These are phyloP conservation scores for Oscheius sp. DNA, from an alignment of 1,140 invertebrate species.

Conservation along the genomic window DNA sequence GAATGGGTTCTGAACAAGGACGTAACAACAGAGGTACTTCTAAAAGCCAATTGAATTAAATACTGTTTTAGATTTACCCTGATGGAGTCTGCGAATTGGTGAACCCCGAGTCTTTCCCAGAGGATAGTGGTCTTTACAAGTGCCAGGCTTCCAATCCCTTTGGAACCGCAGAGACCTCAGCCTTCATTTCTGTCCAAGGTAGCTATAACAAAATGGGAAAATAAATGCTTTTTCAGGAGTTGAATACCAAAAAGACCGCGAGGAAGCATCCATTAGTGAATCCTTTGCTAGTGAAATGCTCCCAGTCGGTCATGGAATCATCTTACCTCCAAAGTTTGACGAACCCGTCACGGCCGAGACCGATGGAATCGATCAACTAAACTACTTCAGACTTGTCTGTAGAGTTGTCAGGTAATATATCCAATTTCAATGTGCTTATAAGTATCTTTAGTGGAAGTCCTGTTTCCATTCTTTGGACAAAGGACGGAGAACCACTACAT, in stretches of 20 bases:
- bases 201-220: too few species aligned
- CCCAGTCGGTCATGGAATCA: slow-evolving; percentile 9
- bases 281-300: slow-evolving; percentile 9
- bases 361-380: slow-evolving; percentile 22
- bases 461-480: slow-evolving; percentile 19
- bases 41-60: not conserved
- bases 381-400: slow-evolving; percentile 22
- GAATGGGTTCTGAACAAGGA: slow-evolving; percentile 33
- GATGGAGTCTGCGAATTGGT: slow-evolving; percentile 36
- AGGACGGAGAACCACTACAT: slow-evolving; percentile 13
- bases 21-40: slow-evolving; percentile 14
- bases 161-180: slow-evolving; percentile 34
- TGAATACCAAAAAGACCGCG: slow-evolving; percentile 23
- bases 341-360: slow-evolving; percentile 26
- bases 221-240: not conserved
- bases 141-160: slow-evolving; percentile 30
- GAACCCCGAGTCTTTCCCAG: slow-evolving; percentile 22
- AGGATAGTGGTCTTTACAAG: slow-evolving; percentile 37
- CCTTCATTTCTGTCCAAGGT: slow-evolving; percentile 25
- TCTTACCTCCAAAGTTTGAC: slow-evolving; percentile 31
- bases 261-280: slow-evolving; percentile 27
- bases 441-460: slow-evolving; percentile 9
- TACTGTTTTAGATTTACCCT: slow-evolving; percentile 1
- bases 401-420: slow-evolving; percentile 12
- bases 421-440: not conserved